Evolutionary conservation across 2,797 vertebrate species (phyloP), one percentile per base, ranked within the genome.

Genomic region (Ispidina picta): DNA sequence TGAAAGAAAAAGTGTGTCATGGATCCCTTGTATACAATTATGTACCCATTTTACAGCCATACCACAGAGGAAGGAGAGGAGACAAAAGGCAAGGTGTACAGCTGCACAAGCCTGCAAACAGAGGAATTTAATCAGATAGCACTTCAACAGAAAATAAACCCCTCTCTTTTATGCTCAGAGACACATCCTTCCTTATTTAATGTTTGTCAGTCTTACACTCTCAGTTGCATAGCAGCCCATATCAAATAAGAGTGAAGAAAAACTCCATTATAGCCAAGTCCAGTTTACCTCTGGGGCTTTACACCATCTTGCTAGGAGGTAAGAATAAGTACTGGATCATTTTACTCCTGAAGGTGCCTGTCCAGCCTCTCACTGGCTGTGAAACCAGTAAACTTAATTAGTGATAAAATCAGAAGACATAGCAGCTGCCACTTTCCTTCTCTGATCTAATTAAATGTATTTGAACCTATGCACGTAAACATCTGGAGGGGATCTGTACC

Each of bases 21-120:
- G 44, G 74, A 48, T 55, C 6, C 6, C 7, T 16, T 0, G 0
- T 28, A 15, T 0, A 0, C 4, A 10, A 3, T 37, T 22, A 52
- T 10, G 7, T 11, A 31, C 7, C 15, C 2, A 12, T 76, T 58
- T 74, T 72, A 56, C 8, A 41, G 6, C 15, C 46, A 25, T 9
- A 48, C 44, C 35, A 62, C 5, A 37, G 33, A 23, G 19, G 29
- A 75, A 79, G 11, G 17, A 70, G 20, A 37, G 2, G 6, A 75
- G 23, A 39, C 43, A 8, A 68, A 51, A 49, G 8, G 4, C 21
- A 28, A 18, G 6, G 3, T 49, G 72, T 52, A 29, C 15, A 49
- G 19, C 29, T 66, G 12, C 6, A 17, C 43, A 43, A 49, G 31
- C 15, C 14, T 55, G 23, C 5, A 85, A 65, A 31, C 46, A 35